Evolutionary conservation across 2,888 invertebrate species (phyloP), one percentile per base, ranked within the genome.

Genomic region (Stenodera caucasica): DNA sequence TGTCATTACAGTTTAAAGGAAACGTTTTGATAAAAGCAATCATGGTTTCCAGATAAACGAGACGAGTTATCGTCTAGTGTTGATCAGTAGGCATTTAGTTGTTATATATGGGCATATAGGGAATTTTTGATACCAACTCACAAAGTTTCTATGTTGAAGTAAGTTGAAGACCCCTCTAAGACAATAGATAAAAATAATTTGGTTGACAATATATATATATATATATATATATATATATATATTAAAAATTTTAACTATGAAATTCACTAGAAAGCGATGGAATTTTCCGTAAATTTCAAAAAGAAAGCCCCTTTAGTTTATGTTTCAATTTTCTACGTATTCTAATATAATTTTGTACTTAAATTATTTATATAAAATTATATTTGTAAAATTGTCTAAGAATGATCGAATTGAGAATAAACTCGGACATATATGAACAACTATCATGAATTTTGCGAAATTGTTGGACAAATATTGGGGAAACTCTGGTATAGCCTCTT

Each of bases 131-230:
- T 53, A 53, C 11, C 51, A 50, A 21, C 26, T 21, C 12, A 30
- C 32, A 53, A 53, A 53, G 2, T 53, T 53, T 53, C 53, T 33
- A 32, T 33, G 33, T 53, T 53, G 33, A 53, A 53, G 33, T 11
- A 53, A 53, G 33, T 53, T 33, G 33, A 53, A 33, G 18, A 12
- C 23, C 5, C 23, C n/a, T 45, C 11, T 23, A 45, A 45, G 21
- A 23, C 12, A 23, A 18, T 40, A 45, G 45, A 45, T 45, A 45
- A 45, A n/a, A n/a, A 45, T 45, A 45, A 45, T 45, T 45, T 23
- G 8, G 9, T 8, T 8, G 26, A 26, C 5, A 5, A 4, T 5
- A 26, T 26, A 26, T 26, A 26, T 26, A n/a, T n/a, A n/a, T n/a
- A n/a, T n/a, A n/a, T n/a, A n/a, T 5, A 2, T 26, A 5, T 26